A percentile compares a stretch with the other conserved stretches of the same genome.
These are phyloP conservation scores for Drosophila picticornis DNA, from an alignment of 2,888 invertebrate species.

Conservation along the genomic window DNA sequence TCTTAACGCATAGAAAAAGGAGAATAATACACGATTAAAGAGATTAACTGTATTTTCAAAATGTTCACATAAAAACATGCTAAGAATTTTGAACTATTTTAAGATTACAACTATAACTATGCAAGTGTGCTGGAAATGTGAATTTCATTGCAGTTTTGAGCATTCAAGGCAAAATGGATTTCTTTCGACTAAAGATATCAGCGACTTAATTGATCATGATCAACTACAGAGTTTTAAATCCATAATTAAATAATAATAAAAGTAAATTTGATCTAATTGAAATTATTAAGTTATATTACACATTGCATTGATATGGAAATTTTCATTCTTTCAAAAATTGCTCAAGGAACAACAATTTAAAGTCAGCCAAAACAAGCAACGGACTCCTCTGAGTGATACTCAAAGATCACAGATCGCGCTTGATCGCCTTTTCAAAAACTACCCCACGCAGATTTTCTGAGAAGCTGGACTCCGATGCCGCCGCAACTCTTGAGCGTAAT, in stretches of 20 bases:
- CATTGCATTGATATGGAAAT: not conserved
- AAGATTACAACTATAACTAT: too few species aligned
- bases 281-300: not conserved
- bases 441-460: constrained; percentile 65
- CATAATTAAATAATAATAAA: not conserved
- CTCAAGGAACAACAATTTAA: constrained; percentile 24
- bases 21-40: too few species aligned
- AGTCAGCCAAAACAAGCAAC: constrained; percentile 1
- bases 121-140: not conserved
- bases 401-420: constrained; percentile 32
- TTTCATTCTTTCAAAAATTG: constrained; percentile 10
- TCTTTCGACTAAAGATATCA: not conserved
- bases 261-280: not conserved
- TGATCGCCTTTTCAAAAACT: constrained; percentile 36
- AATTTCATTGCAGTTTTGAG: not conserved
- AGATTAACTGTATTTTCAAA: not conserved
- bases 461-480: constrained; percentile 29
- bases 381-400: constrained; percentile 7
- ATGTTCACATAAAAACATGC: not conserved
- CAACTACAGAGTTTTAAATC: not conserved
- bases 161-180: not conserved
- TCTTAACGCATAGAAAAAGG: too few species aligned
- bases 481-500: constrained; percentile 41
- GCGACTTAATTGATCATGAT: not conserved
- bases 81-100: not conserved